Evolutionary conservation across 2,888 invertebrate species (phyloP), one percentile per base, ranked within the genome.

Genomic region (Orthonychiurus folsomi): DNA sequence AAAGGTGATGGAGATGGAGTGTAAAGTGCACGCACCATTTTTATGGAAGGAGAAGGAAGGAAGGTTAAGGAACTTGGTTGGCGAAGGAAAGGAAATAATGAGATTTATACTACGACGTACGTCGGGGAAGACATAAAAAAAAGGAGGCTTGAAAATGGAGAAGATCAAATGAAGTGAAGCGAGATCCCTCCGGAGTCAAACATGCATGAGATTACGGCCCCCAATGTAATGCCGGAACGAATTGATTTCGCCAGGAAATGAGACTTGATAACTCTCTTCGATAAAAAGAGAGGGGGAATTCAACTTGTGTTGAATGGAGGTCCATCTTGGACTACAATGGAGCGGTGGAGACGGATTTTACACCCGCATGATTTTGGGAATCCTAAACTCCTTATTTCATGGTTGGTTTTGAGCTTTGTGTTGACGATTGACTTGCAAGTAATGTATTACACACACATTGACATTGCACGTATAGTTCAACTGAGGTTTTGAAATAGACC

Each of bases 241-340:
- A 65, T 65, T 65, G 62, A 65, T 65, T 65, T 65, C 60, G 54
- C 58, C 60, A 62, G 62, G 62, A 65, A 65, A 65, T 65, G 62
- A 65, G 62, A 65, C 62, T 61, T 63, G 62, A 65, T 65, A 60
- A 62, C 54, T 56, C 37, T 53, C 53, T 53, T 60, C 53, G 54
- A 21, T 47, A 60, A 47, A 54, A 54, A 52, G 15, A 37, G 37
- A 37, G 37, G 5, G 15, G 37, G 15, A 37, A 37, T 9, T 9
- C 15, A 9, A 37, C 37, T 9, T 37, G 9, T 37, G 9, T 37
- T 15, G 37, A 37, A n/a, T n/a, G n/a, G n/a, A n/a, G n/a, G n/a
- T 37, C 37, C 37, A 9, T 37, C 37, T 37, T 37, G 9, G n/a
- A n/a, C 37, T 37, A 15, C 37, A 37, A 37, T 37, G 5, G 37